phyloP scores from a whole-genome alignment of 2,888 invertebrate species.

The Acleris sparsana region DNA sequence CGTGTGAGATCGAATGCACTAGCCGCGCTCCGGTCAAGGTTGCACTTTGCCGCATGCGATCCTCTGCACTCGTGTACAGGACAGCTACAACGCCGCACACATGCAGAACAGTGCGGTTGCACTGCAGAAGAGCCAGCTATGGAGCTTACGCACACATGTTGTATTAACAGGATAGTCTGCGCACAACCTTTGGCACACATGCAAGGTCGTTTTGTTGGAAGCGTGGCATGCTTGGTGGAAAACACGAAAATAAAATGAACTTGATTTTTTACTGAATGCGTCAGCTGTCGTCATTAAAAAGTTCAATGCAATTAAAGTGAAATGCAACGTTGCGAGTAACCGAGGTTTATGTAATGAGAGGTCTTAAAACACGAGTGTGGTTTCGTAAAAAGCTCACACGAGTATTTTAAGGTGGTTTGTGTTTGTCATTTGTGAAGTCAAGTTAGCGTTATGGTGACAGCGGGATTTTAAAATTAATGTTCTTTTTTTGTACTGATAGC shows the following conservation, averaged over 20 bases:
- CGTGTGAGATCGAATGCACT: conserved; percentile 8
- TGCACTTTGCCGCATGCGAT: conserved; percentile 34
- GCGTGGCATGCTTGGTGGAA: neutral
- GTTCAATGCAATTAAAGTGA: neutral
- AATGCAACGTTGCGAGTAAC: neutral
- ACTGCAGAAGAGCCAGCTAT: neutral
- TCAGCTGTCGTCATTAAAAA: neutral
- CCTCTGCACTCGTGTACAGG: conserved; percentile 14
- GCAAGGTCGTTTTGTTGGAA: conserved; percentile 13
- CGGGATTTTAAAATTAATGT: too few relatives aligned
- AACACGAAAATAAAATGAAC: neutral
- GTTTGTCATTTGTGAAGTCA: too few relatives aligned
- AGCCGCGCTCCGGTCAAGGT: conserved; percentile 30
- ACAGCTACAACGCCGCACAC: conserved; percentile 4
- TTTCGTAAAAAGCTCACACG: too few relatives aligned
- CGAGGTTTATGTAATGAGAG: too few relatives aligned
- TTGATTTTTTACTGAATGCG: neutral
- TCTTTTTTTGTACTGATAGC: too few relatives aligned
- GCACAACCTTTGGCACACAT: conserved; percentile 14
- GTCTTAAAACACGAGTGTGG: too few relatives aligned
- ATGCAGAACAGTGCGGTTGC: conserved; percentile 5
- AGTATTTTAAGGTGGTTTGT: too few relatives aligned
- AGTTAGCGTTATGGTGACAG: too few relatives aligned
- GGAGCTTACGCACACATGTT: neutral
- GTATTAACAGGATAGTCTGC: neutral